These are phyloP conservation scores for Malurus elegans DNA, from an alignment of 2,113 vertebrate genomes.

Conservation along the genomic window DNA sequence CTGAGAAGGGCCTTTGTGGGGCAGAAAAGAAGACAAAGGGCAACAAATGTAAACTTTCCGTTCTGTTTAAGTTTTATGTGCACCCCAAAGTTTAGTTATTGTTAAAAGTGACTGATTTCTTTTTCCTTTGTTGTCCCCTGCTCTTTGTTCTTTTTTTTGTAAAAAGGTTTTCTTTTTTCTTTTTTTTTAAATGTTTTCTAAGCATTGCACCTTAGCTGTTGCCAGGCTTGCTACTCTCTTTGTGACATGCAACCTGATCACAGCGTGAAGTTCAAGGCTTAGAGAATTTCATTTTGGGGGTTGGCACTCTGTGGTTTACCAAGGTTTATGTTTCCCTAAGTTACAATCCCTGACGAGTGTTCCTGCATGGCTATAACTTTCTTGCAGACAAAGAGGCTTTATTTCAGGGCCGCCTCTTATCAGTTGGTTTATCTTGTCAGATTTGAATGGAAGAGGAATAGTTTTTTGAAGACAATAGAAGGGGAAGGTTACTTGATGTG, in stretches of 20 bases:
- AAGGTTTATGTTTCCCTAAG: neutral
- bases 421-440: conserved; percentile 8
- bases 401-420: neutral
- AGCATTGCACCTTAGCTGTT: neutral
- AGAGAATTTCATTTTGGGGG: neutral
- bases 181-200: neutral
- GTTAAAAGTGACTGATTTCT: neutral
- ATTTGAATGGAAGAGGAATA: neutral
- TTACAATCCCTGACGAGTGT: neutral
- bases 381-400: neutral
- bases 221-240: neutral
- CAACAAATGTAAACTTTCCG: neutral
- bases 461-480: neutral
- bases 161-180: neutral
- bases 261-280: neutral
- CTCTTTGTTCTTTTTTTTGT: neutral
- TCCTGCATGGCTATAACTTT: neutral
- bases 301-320: neutral
- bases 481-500: neutral
- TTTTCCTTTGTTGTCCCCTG: neutral
- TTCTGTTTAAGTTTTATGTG: neutral
- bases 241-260: neutral
- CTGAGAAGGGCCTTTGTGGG: neutral
- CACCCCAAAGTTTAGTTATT: neutral
- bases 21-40: neutral